Conservation (phyloP, 1,140 invertebrate species). For the Drosophila quadrilineata region DNA sequence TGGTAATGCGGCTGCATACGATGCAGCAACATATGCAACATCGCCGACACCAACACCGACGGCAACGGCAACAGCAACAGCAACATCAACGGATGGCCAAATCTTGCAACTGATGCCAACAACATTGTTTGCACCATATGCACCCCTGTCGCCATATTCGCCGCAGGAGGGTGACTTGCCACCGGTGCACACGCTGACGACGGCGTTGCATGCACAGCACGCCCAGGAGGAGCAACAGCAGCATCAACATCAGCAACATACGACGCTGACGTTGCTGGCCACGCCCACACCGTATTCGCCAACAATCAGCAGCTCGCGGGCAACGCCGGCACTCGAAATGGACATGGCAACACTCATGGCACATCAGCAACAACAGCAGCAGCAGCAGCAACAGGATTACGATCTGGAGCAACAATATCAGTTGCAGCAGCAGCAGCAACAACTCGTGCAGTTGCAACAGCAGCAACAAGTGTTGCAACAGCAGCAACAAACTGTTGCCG, state of each 20-base stretch:
- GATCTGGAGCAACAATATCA: constrained; percentile 43
- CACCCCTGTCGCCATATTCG: constrained; percentile 58
- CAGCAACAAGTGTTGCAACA: constrained; percentile 47
- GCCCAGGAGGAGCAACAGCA: constrained; percentile 45
- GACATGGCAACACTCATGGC: constrained; percentile 55
- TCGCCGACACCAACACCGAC: neutral
- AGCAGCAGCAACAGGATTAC: constrained; percentile 37
- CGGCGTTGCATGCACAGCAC: constrained; percentile 50
- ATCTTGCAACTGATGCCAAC: constrained; percentile 65
- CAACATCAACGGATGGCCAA: constrained; percentile 50
- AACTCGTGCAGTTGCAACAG: constrained; percentile 31
- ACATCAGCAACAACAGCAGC: constrained; percentile 49
- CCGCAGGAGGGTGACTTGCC: constrained; percentile 75
- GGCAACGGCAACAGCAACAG: constrained; percentile 27
- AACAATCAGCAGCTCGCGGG: constrained; percentile 66
- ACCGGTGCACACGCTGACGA: constrained; percentile 64
- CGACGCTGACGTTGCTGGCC: constrained; percentile 52
- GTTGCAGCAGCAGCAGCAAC: constrained; percentile 42
- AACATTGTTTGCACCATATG: constrained; percentile 51
- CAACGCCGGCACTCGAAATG: constrained; percentile 62
- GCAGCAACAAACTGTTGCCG: constrained; percentile 39
- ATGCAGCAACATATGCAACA: constrained; percentile 23
- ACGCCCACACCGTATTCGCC: constrained; percentile 66
- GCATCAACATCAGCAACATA: constrained; percentile 42
- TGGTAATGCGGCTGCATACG: constrained; percentile 59